Evolutionary conservation across 2,113 vertebrate genomes (phyloP).

Genomic region (Melanerpes aurifrons): DNA sequence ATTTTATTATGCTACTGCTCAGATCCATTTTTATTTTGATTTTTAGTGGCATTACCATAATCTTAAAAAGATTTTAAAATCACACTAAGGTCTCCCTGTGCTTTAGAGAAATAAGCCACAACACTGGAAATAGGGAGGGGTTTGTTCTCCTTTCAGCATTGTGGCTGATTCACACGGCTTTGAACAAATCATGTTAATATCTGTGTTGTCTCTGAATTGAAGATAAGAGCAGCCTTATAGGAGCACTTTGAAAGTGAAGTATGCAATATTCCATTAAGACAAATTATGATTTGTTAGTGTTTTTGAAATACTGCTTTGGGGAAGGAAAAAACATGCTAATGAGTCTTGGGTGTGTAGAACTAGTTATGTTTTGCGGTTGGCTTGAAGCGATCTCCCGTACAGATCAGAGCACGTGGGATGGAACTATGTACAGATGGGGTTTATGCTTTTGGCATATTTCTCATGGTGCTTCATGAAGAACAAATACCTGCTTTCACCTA

Average conservation of each 20-base stretch:
- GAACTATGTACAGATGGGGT: not conserved
- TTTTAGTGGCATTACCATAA: not conserved
- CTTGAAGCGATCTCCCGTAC: not conserved
- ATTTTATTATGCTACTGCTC: not conserved
- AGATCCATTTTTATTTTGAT: not conserved
- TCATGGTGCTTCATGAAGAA: not conserved
- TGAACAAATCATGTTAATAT: conserved; percentile 38
- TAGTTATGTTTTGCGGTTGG: not conserved
- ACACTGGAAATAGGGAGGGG: not conserved
- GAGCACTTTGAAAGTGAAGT: conserved; percentile 41
- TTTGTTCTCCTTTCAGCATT: conserved; percentile 18
- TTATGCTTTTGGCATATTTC: not conserved
- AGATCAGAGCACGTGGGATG: not conserved
- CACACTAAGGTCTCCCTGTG: not conserved
- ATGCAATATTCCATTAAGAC: conserved; percentile 19
- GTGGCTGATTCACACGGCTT: conserved; percentile 7
- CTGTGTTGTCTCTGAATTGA: conserved; percentile 31
- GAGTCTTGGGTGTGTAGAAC: not conserved
- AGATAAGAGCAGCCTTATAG: conserved; percentile 35
- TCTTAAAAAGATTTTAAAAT: not conserved
- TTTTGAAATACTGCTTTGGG: conserved; percentile 29
- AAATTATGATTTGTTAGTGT: conserved; percentile 10
- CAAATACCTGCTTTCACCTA: not conserved
- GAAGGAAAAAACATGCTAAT: not conserved
- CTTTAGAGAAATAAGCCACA: not conserved